These are phyloP conservation scores for Thaleichthys pacificus DNA, from an alignment of 2,797 vertebrate genomes.

Conservation along the genomic window DNA sequence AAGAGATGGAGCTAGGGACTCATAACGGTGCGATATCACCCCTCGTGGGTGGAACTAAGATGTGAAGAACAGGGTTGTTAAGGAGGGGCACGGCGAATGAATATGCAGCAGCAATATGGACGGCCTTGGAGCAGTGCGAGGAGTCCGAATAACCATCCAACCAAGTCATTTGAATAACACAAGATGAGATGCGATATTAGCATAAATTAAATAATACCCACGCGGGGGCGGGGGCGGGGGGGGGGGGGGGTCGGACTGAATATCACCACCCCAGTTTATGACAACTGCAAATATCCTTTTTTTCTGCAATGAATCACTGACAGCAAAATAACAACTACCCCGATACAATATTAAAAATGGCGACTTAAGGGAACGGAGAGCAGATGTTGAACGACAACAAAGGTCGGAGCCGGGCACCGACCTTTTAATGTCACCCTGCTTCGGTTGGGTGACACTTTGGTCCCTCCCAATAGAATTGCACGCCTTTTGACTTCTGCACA, in stretches of 20 bases:
- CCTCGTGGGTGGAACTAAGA: slow-evolving; percentile 50
- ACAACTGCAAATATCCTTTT: not conserved
- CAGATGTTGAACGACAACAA: not conserved
- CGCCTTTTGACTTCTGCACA: not conserved
- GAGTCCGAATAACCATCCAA: too few relatives aligned
- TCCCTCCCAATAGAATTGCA: too few relatives aligned
- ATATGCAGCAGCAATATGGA: slow-evolving; percentile 76
- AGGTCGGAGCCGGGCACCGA: not conserved
- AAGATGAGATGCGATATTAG: slow-evolving; percentile 17
- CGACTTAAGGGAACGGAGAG: not conserved
- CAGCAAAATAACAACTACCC: not conserved
- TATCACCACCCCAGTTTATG: too few relatives aligned
- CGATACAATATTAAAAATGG: too few relatives aligned
- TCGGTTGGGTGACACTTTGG: not conserved
- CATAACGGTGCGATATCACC: slow-evolving; percentile 62
- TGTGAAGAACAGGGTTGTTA: slow-evolving; percentile 52
- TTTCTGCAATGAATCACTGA: not conserved
- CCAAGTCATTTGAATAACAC: slow-evolving; percentile 53
- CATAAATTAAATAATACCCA: slow-evolving; percentile 30
- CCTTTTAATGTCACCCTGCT: not conserved
- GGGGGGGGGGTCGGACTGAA: too few relatives aligned
- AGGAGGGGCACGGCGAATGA: slow-evolving; percentile 51
- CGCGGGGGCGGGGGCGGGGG: too few relatives aligned
- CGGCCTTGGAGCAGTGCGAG: slow-evolving; percentile 65
- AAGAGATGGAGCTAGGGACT: slow-evolving; percentile 36